These are phyloP conservation scores for Drosophila lini DNA, from an alignment of 1,140 invertebrate genomes.

Conservation along the genomic window DNA sequence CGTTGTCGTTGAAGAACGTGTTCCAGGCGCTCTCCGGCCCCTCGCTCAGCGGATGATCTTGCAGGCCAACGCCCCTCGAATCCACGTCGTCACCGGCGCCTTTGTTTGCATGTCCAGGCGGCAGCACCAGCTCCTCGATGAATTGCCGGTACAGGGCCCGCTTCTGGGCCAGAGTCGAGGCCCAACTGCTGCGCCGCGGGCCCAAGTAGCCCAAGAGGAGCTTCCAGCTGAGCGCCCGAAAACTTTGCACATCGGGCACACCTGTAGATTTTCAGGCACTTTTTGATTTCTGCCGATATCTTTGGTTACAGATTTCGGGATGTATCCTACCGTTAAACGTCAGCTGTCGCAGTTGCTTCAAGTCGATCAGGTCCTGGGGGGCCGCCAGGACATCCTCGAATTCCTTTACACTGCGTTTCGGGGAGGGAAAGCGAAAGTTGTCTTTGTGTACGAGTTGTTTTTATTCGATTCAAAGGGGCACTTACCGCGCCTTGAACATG, in stretches of 20 bases:
- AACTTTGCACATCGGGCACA: conserved; percentile 92
- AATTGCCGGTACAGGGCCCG: conserved; percentile 92
- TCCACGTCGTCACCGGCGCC: conserved; percentile 85
- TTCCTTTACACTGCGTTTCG: conserved; percentile 88
- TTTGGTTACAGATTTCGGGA: background rate
- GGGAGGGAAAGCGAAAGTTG: conserved; percentile 7
- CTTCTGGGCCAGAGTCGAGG: conserved; percentile 88
- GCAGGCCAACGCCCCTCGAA: conserved; percentile 72
- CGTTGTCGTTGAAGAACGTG: conserved; percentile 97
- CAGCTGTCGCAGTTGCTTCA: conserved; percentile 87
- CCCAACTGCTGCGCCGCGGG: conserved; percentile 87
- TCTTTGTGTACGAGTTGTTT: conserved; percentile 14
- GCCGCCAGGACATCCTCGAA: conserved; percentile 88
- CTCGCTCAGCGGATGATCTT: conserved; percentile 96
- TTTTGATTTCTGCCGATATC: background rate
- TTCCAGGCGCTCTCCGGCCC: conserved; percentile 98
- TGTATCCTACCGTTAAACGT: conserved; percentile 90
- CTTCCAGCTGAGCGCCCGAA: conserved; percentile 92
- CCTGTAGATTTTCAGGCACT: conserved; percentile 85
- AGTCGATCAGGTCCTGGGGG: conserved; percentile 88
- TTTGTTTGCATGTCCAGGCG: conserved; percentile 88
- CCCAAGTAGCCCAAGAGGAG: conserved; percentile 93
- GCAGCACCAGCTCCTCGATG: conserved; percentile 93
- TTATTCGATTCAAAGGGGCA: background rate
- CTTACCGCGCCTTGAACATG: conserved; percentile 79